phyloP scores from a whole-genome alignment of 1,140 invertebrate species.

The Drosophila sturtevanti region DNA sequence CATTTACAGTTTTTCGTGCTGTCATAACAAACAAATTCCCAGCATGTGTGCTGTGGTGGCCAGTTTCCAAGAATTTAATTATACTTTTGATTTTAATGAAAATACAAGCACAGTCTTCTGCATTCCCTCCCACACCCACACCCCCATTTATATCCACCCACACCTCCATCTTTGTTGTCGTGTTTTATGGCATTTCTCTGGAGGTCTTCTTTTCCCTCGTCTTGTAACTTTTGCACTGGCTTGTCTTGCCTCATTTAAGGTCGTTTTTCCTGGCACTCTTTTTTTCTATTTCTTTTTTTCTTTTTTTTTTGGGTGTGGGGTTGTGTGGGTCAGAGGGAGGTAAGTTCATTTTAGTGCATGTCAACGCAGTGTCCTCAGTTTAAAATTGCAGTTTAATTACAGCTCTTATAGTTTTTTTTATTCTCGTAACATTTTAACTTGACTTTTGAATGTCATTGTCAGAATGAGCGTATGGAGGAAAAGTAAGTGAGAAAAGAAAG shows the following conservation, averaged over 20 bases:
- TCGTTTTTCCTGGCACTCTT: conserved; percentile 10
- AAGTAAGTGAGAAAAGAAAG: background rate
- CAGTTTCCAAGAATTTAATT: conserved; percentile 60
- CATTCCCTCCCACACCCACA: background rate
- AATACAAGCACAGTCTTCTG: conserved; percentile 35
- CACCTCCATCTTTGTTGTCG: background rate
- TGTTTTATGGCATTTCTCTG: conserved; percentile 16
- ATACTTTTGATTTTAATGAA: conserved; percentile 72
- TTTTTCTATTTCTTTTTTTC: background rate
- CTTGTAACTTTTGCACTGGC: conserved; percentile 46
- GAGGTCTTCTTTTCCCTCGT: background rate
- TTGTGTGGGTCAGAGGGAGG: background rate
- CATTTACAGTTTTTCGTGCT: conserved; percentile 57
- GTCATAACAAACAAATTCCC: conserved; percentile 70
- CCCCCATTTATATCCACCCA: background rate
- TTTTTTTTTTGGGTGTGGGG: background rate
- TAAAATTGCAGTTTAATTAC: conserved; percentile 58
- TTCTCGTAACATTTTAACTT: conserved; percentile 38
- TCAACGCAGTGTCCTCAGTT: conserved; percentile 41
- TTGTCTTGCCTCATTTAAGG: conserved; percentile 38
- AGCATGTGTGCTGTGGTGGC: conserved; percentile 46
- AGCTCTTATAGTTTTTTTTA: conserved; percentile 13
- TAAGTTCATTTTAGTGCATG: conserved; percentile 39
- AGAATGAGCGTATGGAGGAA: background rate
- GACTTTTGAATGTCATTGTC: conserved; percentile 45